Evolutionary conservation across 2,113 vertebrate species (phyloP).

Genomic region (Deroptyus accipitrinus): DNA sequence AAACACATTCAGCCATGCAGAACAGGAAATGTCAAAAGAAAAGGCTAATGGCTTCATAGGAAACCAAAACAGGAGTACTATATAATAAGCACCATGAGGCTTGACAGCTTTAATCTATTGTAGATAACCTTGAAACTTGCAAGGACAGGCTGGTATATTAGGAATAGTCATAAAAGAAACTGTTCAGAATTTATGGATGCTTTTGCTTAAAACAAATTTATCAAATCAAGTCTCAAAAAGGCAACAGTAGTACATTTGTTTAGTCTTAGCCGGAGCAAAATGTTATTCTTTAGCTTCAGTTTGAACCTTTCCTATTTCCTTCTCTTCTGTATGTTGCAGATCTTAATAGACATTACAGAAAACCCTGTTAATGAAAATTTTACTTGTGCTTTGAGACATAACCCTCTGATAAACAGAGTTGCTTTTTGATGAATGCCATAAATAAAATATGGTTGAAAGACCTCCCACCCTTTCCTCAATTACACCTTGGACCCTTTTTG

Average conservation of each 20-base stretch:
- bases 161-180: constrained; percentile 33
- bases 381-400: neutral
- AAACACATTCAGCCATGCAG: constrained; percentile 60
- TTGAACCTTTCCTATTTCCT: neutral
- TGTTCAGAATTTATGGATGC: neutral
- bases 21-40: constrained; percentile 70
- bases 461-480: neutral
- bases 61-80: constrained; percentile 51
- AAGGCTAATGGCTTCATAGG: constrained; percentile 64
- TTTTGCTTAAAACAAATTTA: constrained; percentile 25
- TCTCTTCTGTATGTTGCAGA: neutral
- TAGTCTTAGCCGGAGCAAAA: neutral
- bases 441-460: neutral
- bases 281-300: neutral
- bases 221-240: neutral
- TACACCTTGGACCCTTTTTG: neutral
- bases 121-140: constrained; percentile 62
- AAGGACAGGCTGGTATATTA: constrained; percentile 37
- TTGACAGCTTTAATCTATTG: constrained; percentile 65
- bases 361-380: neutral
- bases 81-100: constrained; percentile 29
- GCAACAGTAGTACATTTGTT: neutral
- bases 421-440: neutral
- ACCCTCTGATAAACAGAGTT: neutral
- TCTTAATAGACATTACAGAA: neutral